Conservation (phyloP, 1,140 invertebrate species). For the Magallana gigas region DNA sequence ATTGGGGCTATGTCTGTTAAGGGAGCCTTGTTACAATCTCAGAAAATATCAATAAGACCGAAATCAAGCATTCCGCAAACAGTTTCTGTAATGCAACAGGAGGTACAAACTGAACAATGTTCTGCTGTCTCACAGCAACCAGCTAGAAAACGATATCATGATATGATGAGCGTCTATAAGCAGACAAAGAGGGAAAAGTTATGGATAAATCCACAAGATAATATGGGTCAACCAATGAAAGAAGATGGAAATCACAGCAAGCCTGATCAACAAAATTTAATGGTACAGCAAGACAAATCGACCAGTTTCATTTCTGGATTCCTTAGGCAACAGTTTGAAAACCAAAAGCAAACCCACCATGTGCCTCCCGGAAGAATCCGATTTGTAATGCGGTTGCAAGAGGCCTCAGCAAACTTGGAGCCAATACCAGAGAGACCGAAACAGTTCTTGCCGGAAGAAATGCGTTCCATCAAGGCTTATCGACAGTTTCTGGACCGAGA, state of each 20-base stretch:
- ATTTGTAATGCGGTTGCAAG: conserved; percentile 5
- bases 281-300: background rate
- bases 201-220: conserved; percentile 3
- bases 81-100: background rate
- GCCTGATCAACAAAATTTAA: background rate
- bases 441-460: background rate
- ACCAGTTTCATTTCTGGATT: background rate
- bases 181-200: background rate
- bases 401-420: background rate
- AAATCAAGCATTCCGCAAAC: background rate
- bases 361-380: background rate
- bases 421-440: conserved; percentile 31
- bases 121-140: too few species aligned
- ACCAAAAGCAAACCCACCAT: background rate
- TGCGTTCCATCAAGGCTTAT: background rate
- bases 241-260: background rate
- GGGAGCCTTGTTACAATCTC: background rate
- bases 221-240: background rate
- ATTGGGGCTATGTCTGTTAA: background rate
- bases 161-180: background rate
- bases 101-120: background rate
- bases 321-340: background rate
- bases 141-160: background rate
- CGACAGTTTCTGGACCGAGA: conserved; percentile 4
- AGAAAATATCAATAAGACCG: background rate